phyloP scores from a whole-genome alignment of 2,113 vertebrate genomes.

The Urocitellus parryii region DNA sequence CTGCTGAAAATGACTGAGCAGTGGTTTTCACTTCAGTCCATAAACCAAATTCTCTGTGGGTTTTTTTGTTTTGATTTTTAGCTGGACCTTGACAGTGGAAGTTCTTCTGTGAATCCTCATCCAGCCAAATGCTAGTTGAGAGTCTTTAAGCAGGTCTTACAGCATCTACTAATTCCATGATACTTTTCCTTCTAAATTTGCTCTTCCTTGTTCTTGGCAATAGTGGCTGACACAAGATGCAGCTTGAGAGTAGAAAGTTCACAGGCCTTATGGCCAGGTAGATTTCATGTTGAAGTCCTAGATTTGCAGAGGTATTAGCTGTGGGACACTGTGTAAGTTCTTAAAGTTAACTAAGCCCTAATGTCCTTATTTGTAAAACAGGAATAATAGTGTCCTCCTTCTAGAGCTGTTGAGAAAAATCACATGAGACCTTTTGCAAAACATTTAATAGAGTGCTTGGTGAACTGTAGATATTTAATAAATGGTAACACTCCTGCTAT shows the following conservation, averaged over 20 bases:
- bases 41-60: not conserved
- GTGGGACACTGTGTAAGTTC: not conserved
- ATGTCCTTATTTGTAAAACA: not conserved
- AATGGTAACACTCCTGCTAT: not conserved
- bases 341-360: slow-evolving; percentile 14
- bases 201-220: slow-evolving; percentile 37
- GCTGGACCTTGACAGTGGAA: not conserved
- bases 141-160: not conserved
- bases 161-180: not conserved
- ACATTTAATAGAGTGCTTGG: not conserved
- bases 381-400: slow-evolving; percentile 32
- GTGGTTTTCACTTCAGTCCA: not conserved
- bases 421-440: slow-evolving; percentile 54
- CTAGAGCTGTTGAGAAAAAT: slow-evolving; percentile 42
- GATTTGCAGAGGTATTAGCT: not conserved
- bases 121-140: not conserved
- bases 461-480: not conserved
- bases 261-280: not conserved
- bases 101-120: not conserved
- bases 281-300: slow-evolving; percentile 21
- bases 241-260: not conserved
- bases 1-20: slow-evolving; percentile 9
- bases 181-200: slow-evolving; percentile 39
- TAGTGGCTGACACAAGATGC: not conserved
- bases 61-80: not conserved